These are phyloP conservation scores for Heterohyrax brucei DNA, from an alignment of 2,797 vertebrate genomes.

Conservation along the genomic window DNA sequence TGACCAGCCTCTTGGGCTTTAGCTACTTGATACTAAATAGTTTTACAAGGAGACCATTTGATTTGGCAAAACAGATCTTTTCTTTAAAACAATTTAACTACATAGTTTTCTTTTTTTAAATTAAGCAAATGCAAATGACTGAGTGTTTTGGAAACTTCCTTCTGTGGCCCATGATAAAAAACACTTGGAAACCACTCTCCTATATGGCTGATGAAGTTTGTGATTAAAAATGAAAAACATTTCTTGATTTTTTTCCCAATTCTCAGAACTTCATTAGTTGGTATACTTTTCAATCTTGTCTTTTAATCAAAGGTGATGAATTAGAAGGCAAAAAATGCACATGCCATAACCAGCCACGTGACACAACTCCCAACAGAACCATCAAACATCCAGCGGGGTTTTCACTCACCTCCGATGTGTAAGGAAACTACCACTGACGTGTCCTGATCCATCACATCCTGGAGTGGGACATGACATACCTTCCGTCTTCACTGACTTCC, in stretches of 20 bases:
- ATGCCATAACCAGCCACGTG: slow-evolving; percentile 23
- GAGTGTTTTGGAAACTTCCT: neutral
- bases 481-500: slow-evolving; percentile 99
- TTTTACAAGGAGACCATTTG: fast-evolving
- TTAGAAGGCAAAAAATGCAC: neutral
- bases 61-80: neutral
- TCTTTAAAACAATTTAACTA: neutral
- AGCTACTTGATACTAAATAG: neutral
- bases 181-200: fast-evolving
- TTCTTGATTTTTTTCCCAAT: neutral
- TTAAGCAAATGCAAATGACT: neutral
- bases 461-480: slow-evolving; percentile 99
- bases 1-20: fast-evolving
- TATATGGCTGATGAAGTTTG: neutral
- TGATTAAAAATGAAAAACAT: no score
- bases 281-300: neutral
- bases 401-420: slow-evolving; percentile 97
- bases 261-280: fast-evolving
- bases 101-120: neutral
- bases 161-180: no score
- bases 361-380: neutral
- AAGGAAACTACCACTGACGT: slow-evolving; percentile 99
- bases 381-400: neutral
- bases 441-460: slow-evolving; percentile 98
- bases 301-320: neutral